Evolutionary conservation across 2,888 invertebrate genomes (phyloP), one percentile per base, ranked within the genome.

Genomic region (Cabera pusaria): DNA sequence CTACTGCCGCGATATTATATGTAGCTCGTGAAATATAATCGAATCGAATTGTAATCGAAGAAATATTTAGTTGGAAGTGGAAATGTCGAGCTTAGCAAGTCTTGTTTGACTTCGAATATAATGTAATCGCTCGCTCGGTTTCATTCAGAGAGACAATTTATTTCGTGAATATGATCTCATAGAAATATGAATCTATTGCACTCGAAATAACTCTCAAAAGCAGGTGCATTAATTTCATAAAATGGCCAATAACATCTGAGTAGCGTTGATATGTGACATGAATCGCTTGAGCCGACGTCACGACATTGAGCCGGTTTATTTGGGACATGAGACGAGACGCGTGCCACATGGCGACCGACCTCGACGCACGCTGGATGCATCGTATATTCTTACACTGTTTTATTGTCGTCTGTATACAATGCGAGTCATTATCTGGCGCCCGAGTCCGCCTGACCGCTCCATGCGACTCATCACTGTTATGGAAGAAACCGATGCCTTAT

Each of bases 251-350:
- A 32, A n/a, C 24, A 14, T 3, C 2, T 1, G 9, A 22, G 12
- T 36, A 19, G 26, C 11, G 20, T 34, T 34, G 24, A 24, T 24
- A 25, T 19, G 2, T 32, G 24, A 28, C 36, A 31, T 49, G 44
- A 49, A 44, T 46, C 52, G 46, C 22, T 41, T 9, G 8, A 27
- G 34, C 11, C 31, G 40, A 42, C 36, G 32, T 23, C 31, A 26
- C 59, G 71, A 62, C 67, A 72, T 71, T 72, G 72, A 68, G 63
- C 61, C 59, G 57, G 60, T 70, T 65, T 69, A 77, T 76, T 74
- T 68, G 60, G 74, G 64, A 59, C 71, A 55, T 61, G 64, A 44
- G 49, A 40, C 44, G 47, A 47, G 48, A 51, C 56, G 59, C 49
- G 37, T 38, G 42, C 52, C 62, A 65, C 63, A 62, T 35, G 44